phyloP scores from a whole-genome alignment of 2,888 invertebrate genomes.

The Conchocele bisecta region DNA sequence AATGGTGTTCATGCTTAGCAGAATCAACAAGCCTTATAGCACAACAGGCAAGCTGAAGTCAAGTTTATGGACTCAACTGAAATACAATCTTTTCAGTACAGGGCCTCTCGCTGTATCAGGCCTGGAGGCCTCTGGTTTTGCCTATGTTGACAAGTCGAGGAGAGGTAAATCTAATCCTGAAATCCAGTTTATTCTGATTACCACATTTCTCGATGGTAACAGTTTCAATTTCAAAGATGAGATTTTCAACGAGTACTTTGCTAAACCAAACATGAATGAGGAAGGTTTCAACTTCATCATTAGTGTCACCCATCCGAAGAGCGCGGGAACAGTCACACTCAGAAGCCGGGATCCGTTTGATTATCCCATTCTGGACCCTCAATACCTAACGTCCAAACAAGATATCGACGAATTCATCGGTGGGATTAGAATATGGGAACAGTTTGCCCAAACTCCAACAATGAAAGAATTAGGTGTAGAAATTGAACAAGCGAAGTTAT shows the following conservation, averaged over 20 bases:
- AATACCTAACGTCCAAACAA: conserved; percentile 88
- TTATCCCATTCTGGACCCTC: conserved; percentile 93
- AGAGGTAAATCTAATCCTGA: conserved; percentile 4
- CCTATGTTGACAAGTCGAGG: conserved; percentile 1
- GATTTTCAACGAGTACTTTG: not conserved
- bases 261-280: conserved; percentile 71
- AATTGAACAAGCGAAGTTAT: conserved; percentile 16
- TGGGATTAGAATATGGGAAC: conserved; percentile 34
- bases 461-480: conserved; percentile 43
- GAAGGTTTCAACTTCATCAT: conserved; percentile 36
- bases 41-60: not conserved
- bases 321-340: conserved; percentile 90
- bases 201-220: not conserved
- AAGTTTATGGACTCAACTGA: conserved; percentile 4
- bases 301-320: conserved; percentile 85
- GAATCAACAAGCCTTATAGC: conserved; percentile 2
- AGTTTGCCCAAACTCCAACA: conserved; percentile 36
- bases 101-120: not conserved
- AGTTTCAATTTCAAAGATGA: conserved; percentile 1
- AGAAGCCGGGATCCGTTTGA: conserved; percentile 89
- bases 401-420: conserved; percentile 84
- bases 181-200: conserved; percentile 15
- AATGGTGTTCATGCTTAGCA: conserved; percentile 2
- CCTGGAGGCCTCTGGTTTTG: conserved; percentile 10
- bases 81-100: conserved; percentile 14